A percentile compares a stretch with the other conserved stretches of the same genome.
phyloP scores from a whole-genome alignment of 2,888 invertebrate species.

The Cephus spinipes region DNA sequence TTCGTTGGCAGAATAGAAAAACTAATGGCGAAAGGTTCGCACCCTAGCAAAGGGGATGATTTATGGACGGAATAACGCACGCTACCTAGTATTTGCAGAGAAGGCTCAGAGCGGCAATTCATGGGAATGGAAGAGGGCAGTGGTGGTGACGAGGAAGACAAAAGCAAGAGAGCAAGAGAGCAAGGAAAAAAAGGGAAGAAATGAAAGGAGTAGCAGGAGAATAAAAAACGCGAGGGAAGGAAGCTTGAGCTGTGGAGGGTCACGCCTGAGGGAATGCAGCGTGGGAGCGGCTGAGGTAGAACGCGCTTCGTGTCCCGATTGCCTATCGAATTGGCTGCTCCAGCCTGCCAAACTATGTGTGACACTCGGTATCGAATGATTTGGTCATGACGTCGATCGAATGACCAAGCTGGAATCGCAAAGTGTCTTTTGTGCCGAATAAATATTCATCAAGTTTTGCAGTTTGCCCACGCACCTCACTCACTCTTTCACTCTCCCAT shows the following conservation, averaged over 20 bases:
- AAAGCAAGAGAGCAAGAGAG: slow-evolving; percentile 10
- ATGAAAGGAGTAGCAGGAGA: slow-evolving; percentile 21
- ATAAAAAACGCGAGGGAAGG: slow-evolving; percentile 20
- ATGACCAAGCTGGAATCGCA: not conserved
- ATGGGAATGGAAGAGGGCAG: not conserved
- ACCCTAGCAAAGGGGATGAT: not conserved
- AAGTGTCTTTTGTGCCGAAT: slow-evolving; percentile 19
- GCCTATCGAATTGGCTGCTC: slow-evolving; percentile 35
- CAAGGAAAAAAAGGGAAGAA: slow-evolving; percentile 10
- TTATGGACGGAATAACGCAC: no score
- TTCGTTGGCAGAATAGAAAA: not conserved
- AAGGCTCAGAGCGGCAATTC: not conserved
- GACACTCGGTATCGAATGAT: not conserved
- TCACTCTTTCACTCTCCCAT: not conserved
- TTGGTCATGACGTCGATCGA: not conserved
- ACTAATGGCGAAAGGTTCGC: slow-evolving; percentile 2
- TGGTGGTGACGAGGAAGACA: not conserved
- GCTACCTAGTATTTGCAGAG: no score
- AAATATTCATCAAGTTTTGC: slow-evolving; percentile 43
- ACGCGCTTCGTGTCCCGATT: slow-evolving; percentile 44
- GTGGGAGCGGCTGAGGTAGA: slow-evolving; percentile 58
- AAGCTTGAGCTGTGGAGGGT: slow-evolving; percentile 39
- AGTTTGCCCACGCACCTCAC: slow-evolving; percentile 11
- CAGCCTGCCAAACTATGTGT: not conserved
- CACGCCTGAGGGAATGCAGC: slow-evolving; percentile 63